Base-by-base conservation (phyloP, 2,888 invertebrate genomes). In the Chloroclystis v-ata region DNA sequence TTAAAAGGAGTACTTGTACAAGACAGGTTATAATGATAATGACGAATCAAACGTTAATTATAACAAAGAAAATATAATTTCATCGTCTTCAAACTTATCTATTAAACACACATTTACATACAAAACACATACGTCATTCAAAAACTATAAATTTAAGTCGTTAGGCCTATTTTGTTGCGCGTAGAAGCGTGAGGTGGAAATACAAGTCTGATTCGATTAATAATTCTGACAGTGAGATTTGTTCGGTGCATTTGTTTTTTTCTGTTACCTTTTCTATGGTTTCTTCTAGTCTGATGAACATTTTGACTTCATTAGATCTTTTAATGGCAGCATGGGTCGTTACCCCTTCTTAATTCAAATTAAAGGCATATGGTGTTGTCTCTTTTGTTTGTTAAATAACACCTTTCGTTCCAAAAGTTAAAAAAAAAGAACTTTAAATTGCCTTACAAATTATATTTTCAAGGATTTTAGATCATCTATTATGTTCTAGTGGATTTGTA, bases 151-250 rank as follows among this genome's bases (percentile, higher is more conserved):
- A 54, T 52, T 47, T 72, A 43, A 61, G 61, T 59, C 66, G 66
- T 70, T 74, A 35, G 63, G 26, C 30, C 54, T 44, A 59, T 60
- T 56, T 54, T 54, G 57, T 39, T 4, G 60, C 57, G 57, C 58
- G 52, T 55, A 59, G 53, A 61, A 58, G 59, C 60, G 58, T 49
- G 63, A 64, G 65, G 59, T 70, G 65, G 69, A 69, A 70, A 68
- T 61, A 60, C 63, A 62, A 67, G 67, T 67, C 72, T 35, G 65
- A 68, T 75, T 73, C 67, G 68, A 78, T 78, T 77, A 71, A 74
- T 72, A 70, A 65, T 67, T 72, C 68, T 69, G 67, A 68, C 66
- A 64, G 66, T 56, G 43, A 53, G 53, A 60, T 59, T 61, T 59
- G 60, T 57, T 53, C 39, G 35, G 20, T 28, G 37, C 29, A 14